Base-by-base conservation (phyloP, 1,140 invertebrate species). In the Heliconius congener region DNA sequence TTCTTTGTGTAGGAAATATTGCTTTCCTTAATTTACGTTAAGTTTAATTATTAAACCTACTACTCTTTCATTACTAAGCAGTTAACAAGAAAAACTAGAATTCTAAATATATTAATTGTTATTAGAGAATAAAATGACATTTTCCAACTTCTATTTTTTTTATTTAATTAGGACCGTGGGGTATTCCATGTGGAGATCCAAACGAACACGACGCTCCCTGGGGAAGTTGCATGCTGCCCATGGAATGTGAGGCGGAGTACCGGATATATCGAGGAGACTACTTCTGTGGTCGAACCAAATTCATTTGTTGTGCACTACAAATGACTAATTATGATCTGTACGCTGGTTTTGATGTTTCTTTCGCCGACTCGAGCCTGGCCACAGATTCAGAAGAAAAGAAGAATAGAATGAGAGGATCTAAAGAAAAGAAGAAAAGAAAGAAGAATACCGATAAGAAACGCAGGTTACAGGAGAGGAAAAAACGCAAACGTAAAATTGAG, bases 101-200 rank as follows among this genome's bases (percentile, higher is more conserved):
- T 52, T 8, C 50, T 18, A 19, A 46, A 46, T 46, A 1, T 46
- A 46, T 16, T 16, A 46, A 46, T 46, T 46, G 13, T 46, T 46
- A 16, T 46, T 46, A 13, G 42, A 46, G 0, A 52, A 52, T 2
- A 19, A 8, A 19, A 8, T 52, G 18, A 19, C 50, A 52, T 52
- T 52, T 76, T 72, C n/a, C 2, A n/a, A 37, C n/a, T 27, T 19
- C 18, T 39, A 6, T 72, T 1, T 72, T 3, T 72, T 39, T 72
- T 19, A 34, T 27, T 66, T 60, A 66, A 81, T 77, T 39, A 93
- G 92, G 92, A 55, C 91, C 92, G 4, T 92, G 90, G 91, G 91
- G 90, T 8, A 86, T 93, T 37, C 82, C 90, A n/a, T 94, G 92
- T 73, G 91, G 92, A n/a, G 92, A 94, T 84, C 92, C 92, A 3